Base-by-base conservation (phyloP, 2,888 invertebrate species). In the Eulithis prunata region DNA sequence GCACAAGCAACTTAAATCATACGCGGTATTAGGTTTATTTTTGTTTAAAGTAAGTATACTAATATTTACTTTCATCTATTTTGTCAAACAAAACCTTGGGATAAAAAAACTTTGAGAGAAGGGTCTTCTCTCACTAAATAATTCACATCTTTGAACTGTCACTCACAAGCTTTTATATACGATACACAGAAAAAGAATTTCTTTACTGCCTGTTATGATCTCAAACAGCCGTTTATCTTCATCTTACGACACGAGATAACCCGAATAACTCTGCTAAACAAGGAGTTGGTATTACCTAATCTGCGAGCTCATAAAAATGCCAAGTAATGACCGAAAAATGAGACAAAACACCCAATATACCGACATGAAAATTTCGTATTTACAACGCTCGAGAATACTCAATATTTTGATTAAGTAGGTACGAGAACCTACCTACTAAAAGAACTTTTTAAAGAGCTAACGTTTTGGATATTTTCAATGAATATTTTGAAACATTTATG, bases 191-290 rank as follows among this genome's bases (percentile, higher is more conserved):
- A 63, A 68, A 71, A 71, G 53, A 62, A 66, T 63, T 49, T 53
- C 68, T 65, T 67, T 71, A 62, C 68, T 69, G 69, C 69, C 58
- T 66, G 69, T 71, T 69, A 71, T 68, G 70, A 69, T 69, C 67
- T 65, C 57, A 49, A 62, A 62, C 72, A 65, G 58, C 49, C 75
- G 73, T 72, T 74, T 74, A 75, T 76, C 71, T 73, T 73, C 74
- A 76, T 79, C 74, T 47, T 77, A 76, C 71, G 72, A 71, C 67
- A 70, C 66, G 73, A 82, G 87, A 87, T 88, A 88, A 86, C 86
- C 85, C 82, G 78, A 84, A 88, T 88, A 83, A 78, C 84, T 81
- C 60, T 55, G 52, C 58, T 62, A 57, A 68, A 67, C 64, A 66
- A 47, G 60, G 70, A 71, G 61, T 65, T 7, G 65, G 61, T 70